Base-by-base conservation (phyloP, 2,888 invertebrate species). In the Drosophila koepferae region DNA sequence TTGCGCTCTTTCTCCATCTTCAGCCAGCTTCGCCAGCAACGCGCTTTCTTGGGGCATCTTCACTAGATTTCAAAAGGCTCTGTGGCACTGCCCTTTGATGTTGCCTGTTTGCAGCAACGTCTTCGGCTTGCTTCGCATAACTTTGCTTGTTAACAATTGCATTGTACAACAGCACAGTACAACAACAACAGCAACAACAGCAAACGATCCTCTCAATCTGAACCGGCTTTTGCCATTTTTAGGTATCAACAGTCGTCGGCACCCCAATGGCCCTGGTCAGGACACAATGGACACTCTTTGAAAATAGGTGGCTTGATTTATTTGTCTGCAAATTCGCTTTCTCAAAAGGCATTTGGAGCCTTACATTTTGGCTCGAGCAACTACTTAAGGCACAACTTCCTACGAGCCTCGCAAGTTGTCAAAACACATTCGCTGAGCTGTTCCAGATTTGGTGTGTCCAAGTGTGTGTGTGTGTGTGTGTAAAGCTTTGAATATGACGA, bases 301-400 rank as follows among this genome's bases (percentile, higher is more conserved):
- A 72, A 77, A 84, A 81, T 81, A 91, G 91, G 91, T 91, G 91
- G 86, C 85, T 91, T 91, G 91, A 91, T 91, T 91, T 91, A 91
- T 91, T 90, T 87, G 91, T 91, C 91, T 91, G 91, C 82, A 74
- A 86, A 86, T 86, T 86, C 82, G 88, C 85, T 86, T 87, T 86
- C 85, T 85, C 85, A 87, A 86, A 87, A 87, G 87, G 85, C 87
- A 87, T 85, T 86, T 80, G 74, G 72, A 71, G 82, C 69, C 71
- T 73, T 71, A 74, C 71, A 72, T 77, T 70, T 82, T 84, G 84
- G 82, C 72, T 72, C 78, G 77, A 68, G 65, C 77, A 80, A 77
- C 80, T 80, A 77, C 87, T 79, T 85, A 82, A 81, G 85, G 82
- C 78, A 78, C 46, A 77, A 75, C 82, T 77, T 82, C 82, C 75